Evolutionary conservation across 2,888 invertebrate genomes (phyloP), one percentile per base, ranked within the genome.

Genomic region (Nymphalis urticae): DNA sequence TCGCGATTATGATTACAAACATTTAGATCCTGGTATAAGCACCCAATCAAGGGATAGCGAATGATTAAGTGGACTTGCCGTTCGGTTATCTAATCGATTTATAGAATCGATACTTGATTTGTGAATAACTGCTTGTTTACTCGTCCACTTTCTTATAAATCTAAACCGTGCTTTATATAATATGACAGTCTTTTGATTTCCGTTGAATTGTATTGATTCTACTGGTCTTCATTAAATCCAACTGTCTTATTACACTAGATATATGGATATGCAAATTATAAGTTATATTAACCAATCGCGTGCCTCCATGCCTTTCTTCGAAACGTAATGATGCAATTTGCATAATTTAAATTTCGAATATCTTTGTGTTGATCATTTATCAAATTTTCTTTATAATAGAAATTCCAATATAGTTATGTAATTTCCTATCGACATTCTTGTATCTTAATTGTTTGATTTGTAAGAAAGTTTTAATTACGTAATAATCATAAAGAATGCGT

Each of bases 391-490:
- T 32, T 32, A 42, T 42, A 3, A 66, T 27, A 70, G 61, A 70
- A 53, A 72, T 67, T 51, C 42, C 60, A 69, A 64, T 69, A 73
- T 62, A 64, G 62, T 86, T 85, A 83, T 75, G 76, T 83, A 86
- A 87, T 75, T 75, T 74, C 74, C 78, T 75, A 72, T 77, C 77
- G 77, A 76, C 75, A 83, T 79, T 80, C 79, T 78, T 72, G 75
- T 79, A 75, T 74, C 61, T 69, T 75, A 77, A 76, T 77, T 73
- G 73, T 75, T 77, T 76, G 76, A 81, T 85, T 84, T 82, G 73
- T 80, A 82, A 81, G 58, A 79, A 82, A 79, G 71, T 69, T 75
- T 79, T 75, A 76, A 76, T 83, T 82, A 79, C 75, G 75, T 77
- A 77, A 75, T 72, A 72, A 51, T 48, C 63, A 47, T 62, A 64